phyloP scores from a whole-genome alignment of 2,113 vertebrate species.

The Rhagologus leucostigma region DNA sequence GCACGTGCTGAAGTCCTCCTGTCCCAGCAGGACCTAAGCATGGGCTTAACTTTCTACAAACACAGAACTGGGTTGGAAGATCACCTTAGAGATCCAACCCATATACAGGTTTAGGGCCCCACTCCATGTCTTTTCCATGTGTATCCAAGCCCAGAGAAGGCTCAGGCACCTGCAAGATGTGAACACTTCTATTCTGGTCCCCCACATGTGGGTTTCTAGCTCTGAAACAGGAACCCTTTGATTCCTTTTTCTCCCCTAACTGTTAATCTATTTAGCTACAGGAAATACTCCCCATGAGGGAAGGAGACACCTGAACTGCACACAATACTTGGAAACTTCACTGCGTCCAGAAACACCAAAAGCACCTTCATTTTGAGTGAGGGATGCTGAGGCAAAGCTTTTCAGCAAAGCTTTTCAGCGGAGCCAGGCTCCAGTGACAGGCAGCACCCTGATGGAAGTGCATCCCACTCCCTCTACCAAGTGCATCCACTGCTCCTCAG shows the following conservation, averaged over 20 bases:
- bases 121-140: not conserved
- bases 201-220: not conserved
- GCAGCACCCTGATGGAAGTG: rapidly evolving
- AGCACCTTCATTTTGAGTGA: not conserved
- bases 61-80: not conserved
- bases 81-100: not conserved
- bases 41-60: not conserved
- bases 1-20: not conserved
- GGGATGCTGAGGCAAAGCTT: not conserved
- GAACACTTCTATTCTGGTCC: not conserved
- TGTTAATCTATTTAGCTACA: not conserved
- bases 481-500: rapidly evolving
- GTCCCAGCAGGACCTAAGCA: not conserved
- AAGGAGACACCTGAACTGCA: not conserved
- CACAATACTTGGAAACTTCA: not conserved
- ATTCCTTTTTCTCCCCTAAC: not conserved
- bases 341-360: not conserved
- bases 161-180: not conserved
- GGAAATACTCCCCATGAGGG: not conserved
- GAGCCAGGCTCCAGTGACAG: not conserved
- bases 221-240: constrained; percentile 30
- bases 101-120: not conserved
- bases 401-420: not conserved
- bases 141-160: not conserved
- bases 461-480: not conserved